These are phyloP conservation scores for Agrotis clavis DNA, from an alignment of 2,888 invertebrate genomes.

Conservation along the genomic window DNA sequence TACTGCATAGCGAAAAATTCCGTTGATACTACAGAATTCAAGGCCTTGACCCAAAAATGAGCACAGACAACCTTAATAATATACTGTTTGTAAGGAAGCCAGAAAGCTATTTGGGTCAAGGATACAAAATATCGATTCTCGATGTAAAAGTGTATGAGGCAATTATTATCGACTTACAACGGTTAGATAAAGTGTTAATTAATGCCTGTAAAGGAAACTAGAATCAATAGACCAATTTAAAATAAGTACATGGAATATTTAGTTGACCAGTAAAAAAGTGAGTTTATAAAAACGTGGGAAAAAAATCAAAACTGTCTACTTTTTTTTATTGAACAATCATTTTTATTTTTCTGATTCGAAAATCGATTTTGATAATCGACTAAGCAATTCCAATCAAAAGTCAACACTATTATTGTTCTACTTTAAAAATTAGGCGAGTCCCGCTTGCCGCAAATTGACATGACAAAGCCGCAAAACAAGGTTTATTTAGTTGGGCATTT, in stretches of 20 bases:
- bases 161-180: slow-evolving; percentile 27
- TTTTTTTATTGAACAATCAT: slow-evolving; percentile 1
- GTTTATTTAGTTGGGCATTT: slow-evolving; percentile 69
- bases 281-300: no score
- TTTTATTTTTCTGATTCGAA: background rate
- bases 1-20: slow-evolving; percentile 40
- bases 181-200: slow-evolving; percentile 5
- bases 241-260: slow-evolving; percentile 3
- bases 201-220: slow-evolving; percentile 14
- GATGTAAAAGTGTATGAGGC: slow-evolving; percentile 26
- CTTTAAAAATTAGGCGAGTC: slow-evolving; percentile 52
- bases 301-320: background rate
- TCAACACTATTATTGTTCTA: background rate
- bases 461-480: slow-evolving; percentile 70
- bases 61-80: slow-evolving; percentile 38
- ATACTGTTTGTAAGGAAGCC: slow-evolving; percentile 41
- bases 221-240: slow-evolving; percentile 6
- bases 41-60: slow-evolving; percentile 55
- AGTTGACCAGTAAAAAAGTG: slow-evolving; percentile 9
- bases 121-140: slow-evolving; percentile 45
- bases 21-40: slow-evolving; percentile 21
- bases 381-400: slow-evolving; percentile 5
- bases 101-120: slow-evolving; percentile 57
- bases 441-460: slow-evolving; percentile 64
- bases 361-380: slow-evolving; percentile 23